A percentile compares a stretch with the other conserved stretches of the same genome.
phyloP scores from a whole-genome alignment of 2,797 vertebrate genomes.

The Brachymystax lenok region DNA sequence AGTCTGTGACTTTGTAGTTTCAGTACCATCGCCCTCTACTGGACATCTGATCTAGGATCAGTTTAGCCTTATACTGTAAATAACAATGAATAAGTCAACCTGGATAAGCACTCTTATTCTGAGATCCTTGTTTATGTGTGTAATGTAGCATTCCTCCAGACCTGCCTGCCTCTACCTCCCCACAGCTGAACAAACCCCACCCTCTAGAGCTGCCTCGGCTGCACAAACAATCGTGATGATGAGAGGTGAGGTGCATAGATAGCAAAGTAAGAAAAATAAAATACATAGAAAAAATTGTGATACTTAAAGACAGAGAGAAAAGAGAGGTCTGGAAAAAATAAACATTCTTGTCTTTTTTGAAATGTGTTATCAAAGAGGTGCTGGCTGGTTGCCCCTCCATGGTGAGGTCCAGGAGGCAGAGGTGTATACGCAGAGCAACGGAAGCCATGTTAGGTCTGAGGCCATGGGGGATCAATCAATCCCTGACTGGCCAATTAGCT shows the following conservation, averaged over 20 bases:
- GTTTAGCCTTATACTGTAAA: background rate
- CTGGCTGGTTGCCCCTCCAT: slow-evolving; percentile 7
- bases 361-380: slow-evolving; percentile 37
- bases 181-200: background rate
- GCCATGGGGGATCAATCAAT: slow-evolving; percentile 56
- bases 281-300: background rate
- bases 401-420: slow-evolving; percentile 10
- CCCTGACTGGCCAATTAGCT: slow-evolving; percentile 73
- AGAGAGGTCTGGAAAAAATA: slow-evolving; percentile 42
- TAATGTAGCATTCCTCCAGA: background rate
- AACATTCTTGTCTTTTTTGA: slow-evolving; percentile 28
- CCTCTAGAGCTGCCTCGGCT: background rate
- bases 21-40: slow-evolving; percentile 74
- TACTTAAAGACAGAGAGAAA: slow-evolving; percentile 34
- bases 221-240: background rate
- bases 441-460: background rate
- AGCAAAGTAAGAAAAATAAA: background rate
- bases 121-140: background rate
- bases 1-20: slow-evolving; percentile 45
- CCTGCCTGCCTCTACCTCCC: background rate
- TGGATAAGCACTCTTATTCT: background rate
- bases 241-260: background rate
- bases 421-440: slow-evolving; percentile 32
- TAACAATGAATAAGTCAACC: background rate
- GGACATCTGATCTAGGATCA: slow-evolving; percentile 35